Evolutionary conservation across 2,888 invertebrate species (phyloP).

Genomic region (Aricia artaxerxes): DNA sequence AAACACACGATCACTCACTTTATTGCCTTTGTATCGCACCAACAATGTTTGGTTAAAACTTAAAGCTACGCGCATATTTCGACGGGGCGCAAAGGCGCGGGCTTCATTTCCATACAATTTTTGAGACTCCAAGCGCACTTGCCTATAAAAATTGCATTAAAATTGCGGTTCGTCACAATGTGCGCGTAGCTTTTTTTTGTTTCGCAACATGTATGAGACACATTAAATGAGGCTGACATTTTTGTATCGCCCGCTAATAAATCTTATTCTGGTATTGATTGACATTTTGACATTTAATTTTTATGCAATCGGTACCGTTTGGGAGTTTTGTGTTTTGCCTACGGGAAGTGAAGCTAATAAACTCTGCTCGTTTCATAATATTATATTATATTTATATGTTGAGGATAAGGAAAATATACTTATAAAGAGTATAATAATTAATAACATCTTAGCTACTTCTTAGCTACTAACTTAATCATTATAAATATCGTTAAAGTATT

Average conservation of each 20-base stretch:
- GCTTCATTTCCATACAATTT: no score
- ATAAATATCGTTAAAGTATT: background rate
- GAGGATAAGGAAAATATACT: background rate
- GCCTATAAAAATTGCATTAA: background rate
- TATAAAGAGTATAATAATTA: background rate
- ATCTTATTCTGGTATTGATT: slow-evolving; percentile 14
- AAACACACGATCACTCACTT: slow-evolving; percentile 32
- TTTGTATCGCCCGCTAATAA: background rate
- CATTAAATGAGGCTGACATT: background rate
- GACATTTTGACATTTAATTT: slow-evolving; percentile 10
- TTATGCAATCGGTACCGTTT: slow-evolving; percentile 6
- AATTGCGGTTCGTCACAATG: background rate
- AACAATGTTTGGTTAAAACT: background rate
- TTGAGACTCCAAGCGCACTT: no score
- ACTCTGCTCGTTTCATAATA: background rate
- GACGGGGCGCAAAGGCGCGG: background rate
- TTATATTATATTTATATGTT: background rate
- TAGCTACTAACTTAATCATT: background rate
- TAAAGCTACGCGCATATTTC: background rate
- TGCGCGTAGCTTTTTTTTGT: background rate
- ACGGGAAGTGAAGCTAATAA: slow-evolving; percentile 1
- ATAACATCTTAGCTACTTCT: background rate
- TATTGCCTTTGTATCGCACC: slow-evolving; percentile 7
- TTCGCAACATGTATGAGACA: slow-evolving; percentile 25
- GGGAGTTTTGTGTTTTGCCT: background rate